Evolutionary conservation across 1,140 invertebrate genomes (phyloP).

Genomic region (Drosophila repleta): DNA sequence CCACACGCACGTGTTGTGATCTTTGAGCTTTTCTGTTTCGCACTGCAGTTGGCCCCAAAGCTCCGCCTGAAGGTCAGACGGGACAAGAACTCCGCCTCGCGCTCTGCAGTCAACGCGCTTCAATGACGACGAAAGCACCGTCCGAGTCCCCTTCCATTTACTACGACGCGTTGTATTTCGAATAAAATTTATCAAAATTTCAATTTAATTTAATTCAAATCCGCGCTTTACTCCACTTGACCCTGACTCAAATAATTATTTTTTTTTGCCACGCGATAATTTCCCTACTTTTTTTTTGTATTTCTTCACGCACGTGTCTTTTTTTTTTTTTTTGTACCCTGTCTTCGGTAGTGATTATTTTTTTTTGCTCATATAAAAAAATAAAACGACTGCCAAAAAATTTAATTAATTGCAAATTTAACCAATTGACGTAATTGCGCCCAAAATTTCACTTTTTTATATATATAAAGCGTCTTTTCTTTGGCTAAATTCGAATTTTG

Average conservation of each 20-base stretch:
- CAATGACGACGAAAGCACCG: slow-evolving; percentile 68
- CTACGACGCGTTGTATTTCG: slow-evolving; percentile 45
- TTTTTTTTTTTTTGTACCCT: slow-evolving; percentile 31
- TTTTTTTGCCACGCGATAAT: slow-evolving; percentile 36
- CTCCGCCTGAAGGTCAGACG: slow-evolving; percentile 67
- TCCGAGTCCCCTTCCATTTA: slow-evolving; percentile 40
- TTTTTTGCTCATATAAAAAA: slow-evolving; percentile 55
- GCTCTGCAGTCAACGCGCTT: slow-evolving; percentile 62
- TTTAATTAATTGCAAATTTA: slow-evolving; percentile 43
- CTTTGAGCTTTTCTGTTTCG: neutral
- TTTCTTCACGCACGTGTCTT: slow-evolving; percentile 66
- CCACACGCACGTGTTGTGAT: slow-evolving; percentile 41
- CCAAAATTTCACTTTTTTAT: slow-evolving; percentile 45
- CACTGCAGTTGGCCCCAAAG: slow-evolving; percentile 29
- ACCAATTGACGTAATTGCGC: slow-evolving; percentile 74
- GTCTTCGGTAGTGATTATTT: slow-evolving; percentile 67
- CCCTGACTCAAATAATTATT: slow-evolving; percentile 48
- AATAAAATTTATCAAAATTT: slow-evolving; percentile 10
- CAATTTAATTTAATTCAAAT: slow-evolving; percentile 14
- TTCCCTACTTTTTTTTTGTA: slow-evolving; percentile 32
- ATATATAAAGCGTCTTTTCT: slow-evolving; percentile 49
- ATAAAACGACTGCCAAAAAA: slow-evolving; percentile 53
- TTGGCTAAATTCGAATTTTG: slow-evolving; percentile 28
- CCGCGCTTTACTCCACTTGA: slow-evolving; percentile 24
- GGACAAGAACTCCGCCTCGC: slow-evolving; percentile 51